Base-by-base conservation (phyloP, 2,797 vertebrate genomes). In the Pangasius larnaudii region DNA sequence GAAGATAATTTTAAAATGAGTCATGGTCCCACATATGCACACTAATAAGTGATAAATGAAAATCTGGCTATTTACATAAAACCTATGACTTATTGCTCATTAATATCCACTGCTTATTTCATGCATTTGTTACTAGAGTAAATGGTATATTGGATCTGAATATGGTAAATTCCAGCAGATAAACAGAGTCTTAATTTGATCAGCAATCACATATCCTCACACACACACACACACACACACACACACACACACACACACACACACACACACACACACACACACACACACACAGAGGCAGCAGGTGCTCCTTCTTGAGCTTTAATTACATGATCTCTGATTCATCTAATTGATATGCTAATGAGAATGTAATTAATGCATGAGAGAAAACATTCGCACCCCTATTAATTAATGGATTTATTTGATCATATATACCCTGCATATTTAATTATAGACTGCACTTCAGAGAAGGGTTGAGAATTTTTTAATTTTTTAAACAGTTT, bases 341-440 rank as follows among this genome's bases (percentile, higher is more conserved):
- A 92, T 95, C 92, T 96, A 96, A 97, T 96, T 97, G 95, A 96
- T 96, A 96, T 97, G 96, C 94, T 96, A 97, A 97, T 97, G 95
- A 95, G 89, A 94, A 93, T 93, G 93, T 95, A 96, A 97, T 97
- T 95, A 96, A 97, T 96, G 95, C 96, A 96, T 94, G 95, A 95
- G 94, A 94, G 95, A 94, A 95, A 96, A 96, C 96, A 96, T 94
- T 95, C 94, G 93, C 94, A 95, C 93, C 95, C 93, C 91, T 93
- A 88, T 93, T 95, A 96, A 96, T 96, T 95, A 95, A 95, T 94
- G 94, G 92, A 95, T 95, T 95, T 94, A 96, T 96, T 96, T 95
- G 95, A 96, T 96, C 95, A 95, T 95, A 96, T 95, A 94, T 93
- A 92, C 89, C 90, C 91, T 94, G 94, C 94, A 94, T 95, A 95